These are phyloP conservation scores for Phocides pigmalion DNA, from an alignment of 1,140 invertebrate genomes.

Conservation along the genomic window DNA sequence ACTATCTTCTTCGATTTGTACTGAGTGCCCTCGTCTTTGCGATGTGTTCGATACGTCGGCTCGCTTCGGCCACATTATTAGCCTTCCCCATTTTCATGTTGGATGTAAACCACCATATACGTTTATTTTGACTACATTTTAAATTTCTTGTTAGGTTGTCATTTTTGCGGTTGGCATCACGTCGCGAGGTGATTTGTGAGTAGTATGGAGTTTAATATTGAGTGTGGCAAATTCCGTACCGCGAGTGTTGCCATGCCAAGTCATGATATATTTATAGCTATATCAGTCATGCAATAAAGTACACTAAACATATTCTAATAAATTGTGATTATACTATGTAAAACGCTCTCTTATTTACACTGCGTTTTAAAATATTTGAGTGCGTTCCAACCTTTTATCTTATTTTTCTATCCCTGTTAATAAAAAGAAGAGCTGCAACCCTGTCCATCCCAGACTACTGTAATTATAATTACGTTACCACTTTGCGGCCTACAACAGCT, in stretches of 20 bases:
- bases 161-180: slow-evolving; percentile 13
- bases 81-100: slow-evolving; percentile 29
- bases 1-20: slow-evolving; percentile 30
- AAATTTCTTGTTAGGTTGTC: slow-evolving; percentile 30
- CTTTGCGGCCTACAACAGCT: too few species aligned
- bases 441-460: too few species aligned
- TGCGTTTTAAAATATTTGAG: slow-evolving; percentile 19
- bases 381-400: not conserved
- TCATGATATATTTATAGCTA: slow-evolving; percentile 43
- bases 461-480: too few species aligned
- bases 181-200: not conserved
- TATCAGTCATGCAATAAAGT: slow-evolving; percentile 49
- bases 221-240: slow-evolving; percentile 3
- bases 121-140: slow-evolving; percentile 23
- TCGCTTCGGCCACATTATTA: not conserved
- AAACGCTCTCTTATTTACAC: slow-evolving; percentile 38
- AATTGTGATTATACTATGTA: slow-evolving; percentile 54
- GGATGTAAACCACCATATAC: slow-evolving; percentile 14
- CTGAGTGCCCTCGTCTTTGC: slow-evolving; percentile 20
- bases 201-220: slow-evolving; percentile 11
- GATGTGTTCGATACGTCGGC: not conserved
- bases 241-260: slow-evolving; percentile 32
- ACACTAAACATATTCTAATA: slow-evolving; percentile 55
- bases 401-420: not conserved
- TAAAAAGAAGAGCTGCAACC: too few species aligned